Evolutionary conservation across 92 coral and sea anemone genomes (phyloP), one percentile per base, ranked within the genome.

Genomic region (Epizoanthus ramosus): DNA sequence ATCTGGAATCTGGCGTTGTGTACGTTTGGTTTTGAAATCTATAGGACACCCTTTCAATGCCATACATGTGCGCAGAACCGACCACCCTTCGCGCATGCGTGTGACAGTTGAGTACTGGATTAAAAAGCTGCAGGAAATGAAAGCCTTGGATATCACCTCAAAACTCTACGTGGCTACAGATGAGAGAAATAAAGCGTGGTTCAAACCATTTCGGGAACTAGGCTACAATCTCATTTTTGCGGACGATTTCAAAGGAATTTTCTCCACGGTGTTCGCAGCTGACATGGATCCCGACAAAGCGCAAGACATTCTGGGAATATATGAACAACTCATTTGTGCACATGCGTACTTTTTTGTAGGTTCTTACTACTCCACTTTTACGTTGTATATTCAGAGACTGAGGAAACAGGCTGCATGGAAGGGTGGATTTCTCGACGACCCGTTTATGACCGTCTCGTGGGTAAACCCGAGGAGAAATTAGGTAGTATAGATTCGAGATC

Each of bases 81-180:
- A 97, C 43, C 98, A 97, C 59, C 98, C 95, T 19, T 81, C 92
- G 19, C 90, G 94, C 68, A 53, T 59, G 69, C 69, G 57, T 25
- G 67, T 94, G n/a, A 75, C 73, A 17, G 89, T 87, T 57, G 85
- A 90, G 6, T 82, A 81, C 72, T 97, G 98, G 98, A 71, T 94
- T 12, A 18, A 52, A 13, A 35, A 73, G 14, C 57, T 97, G 74
- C 33, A 83, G 6, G 37, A 60, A 67, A 84, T 89, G 33, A 63
- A 84, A 9, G 90, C 95, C 47, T 72, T 90, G 31, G 84, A 84
- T 68, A 24, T 82, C 56, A 88, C 98, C 0, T 69, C 87, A 8
- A 90, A 81, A 33, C 98, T 97, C 57, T 97, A 97, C 75, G 84
- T 97, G 21, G 98, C 99, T 17, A 97, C 99, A 14, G 99, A 97